phyloP scores from a whole-genome alignment of 1,140 invertebrate species.

The Wiebesia pumilae region DNA sequence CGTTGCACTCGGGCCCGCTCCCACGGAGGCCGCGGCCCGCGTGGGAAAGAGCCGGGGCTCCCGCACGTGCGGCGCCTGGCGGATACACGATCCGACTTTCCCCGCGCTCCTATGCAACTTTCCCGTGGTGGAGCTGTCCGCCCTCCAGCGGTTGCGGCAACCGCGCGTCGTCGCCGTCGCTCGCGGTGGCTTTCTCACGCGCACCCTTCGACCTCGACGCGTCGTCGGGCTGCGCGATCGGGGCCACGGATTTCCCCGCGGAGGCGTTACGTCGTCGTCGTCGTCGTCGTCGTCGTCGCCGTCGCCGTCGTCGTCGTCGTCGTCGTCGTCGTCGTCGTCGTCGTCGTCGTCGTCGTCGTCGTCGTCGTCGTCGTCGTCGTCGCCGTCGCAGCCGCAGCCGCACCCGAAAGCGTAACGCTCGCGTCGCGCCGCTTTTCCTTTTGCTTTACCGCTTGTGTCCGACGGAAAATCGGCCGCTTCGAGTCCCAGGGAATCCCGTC shows the following conservation, averaged over 20 bases:
- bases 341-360: too few relatives aligned
- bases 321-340: too few relatives aligned
- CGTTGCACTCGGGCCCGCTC: constrained; percentile 27
- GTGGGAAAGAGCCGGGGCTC: constrained; percentile 23
- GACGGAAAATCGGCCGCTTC: not conserved
- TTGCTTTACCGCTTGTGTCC: not conserved
- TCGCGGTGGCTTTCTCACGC: constrained; percentile 35
- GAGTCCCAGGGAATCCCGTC: too few relatives aligned
- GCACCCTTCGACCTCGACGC: not conserved
- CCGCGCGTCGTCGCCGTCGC: not conserved
- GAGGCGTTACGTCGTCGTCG: constrained; percentile 8
- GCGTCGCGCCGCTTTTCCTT: not conserved
- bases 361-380: too few relatives aligned
- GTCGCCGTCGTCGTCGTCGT: not conserved
- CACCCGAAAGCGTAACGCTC: too few relatives aligned
- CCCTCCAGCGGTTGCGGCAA: constrained; percentile 36
- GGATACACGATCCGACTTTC: constrained; percentile 44
- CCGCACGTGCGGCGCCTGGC: constrained; percentile 4
- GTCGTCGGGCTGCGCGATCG: not conserved
- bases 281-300: not conserved
- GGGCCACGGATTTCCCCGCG: constrained; percentile 2
- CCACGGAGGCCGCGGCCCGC: constrained; percentile 7
- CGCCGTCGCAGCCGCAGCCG: too few relatives aligned
- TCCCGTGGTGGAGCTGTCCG: constrained; percentile 28
- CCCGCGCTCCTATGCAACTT: constrained; percentile 31